phyloP scores from a whole-genome alignment of 1,140 invertebrate species.

The Caenorhabditis latens region DNA sequence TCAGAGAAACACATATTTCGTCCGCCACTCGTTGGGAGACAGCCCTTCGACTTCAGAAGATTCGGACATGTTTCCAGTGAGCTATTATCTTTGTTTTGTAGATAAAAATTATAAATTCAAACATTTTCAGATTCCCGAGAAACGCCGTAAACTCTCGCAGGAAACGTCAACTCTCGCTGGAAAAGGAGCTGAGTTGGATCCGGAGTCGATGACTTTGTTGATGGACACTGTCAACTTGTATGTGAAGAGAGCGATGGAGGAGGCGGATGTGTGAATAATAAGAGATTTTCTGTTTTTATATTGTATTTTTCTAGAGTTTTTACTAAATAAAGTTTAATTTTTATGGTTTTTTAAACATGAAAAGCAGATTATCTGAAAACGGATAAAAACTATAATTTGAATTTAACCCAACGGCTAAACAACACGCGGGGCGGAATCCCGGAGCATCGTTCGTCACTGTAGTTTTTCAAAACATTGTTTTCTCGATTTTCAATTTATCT shows the following conservation, averaged over 20 bases:
- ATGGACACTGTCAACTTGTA: background rate
- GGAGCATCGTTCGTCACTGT: too few relatives aligned
- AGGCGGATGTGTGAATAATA: background rate
- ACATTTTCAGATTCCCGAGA: slow-evolving; percentile 24
- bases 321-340: too few relatives aligned
- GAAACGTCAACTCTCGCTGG: background rate
- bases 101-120: too few relatives aligned
- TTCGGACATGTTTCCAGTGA: too few relatives aligned
- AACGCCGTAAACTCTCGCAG: background rate
- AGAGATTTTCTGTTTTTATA: background rate
- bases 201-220: background rate
- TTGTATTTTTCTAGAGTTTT: background rate
- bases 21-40: background rate
- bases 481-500: too few relatives aligned
- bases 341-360: too few relatives aligned
- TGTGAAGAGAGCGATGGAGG: slow-evolving; percentile 36
- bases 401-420: too few relatives aligned
- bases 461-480: too few relatives aligned
- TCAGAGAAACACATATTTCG: slow-evolving; percentile 1
- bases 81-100: too few relatives aligned
- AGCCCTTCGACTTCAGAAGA: background rate
- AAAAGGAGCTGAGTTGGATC: background rate
- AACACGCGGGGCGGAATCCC: too few relatives aligned
- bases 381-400: too few relatives aligned
- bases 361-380: too few relatives aligned